Percentiles rank a stretch among this genome's conserved stretches.
Evolutionary conservation across 2,888 invertebrate species (phyloP).

Genomic region (Ennomos fuscantarius): DNA sequence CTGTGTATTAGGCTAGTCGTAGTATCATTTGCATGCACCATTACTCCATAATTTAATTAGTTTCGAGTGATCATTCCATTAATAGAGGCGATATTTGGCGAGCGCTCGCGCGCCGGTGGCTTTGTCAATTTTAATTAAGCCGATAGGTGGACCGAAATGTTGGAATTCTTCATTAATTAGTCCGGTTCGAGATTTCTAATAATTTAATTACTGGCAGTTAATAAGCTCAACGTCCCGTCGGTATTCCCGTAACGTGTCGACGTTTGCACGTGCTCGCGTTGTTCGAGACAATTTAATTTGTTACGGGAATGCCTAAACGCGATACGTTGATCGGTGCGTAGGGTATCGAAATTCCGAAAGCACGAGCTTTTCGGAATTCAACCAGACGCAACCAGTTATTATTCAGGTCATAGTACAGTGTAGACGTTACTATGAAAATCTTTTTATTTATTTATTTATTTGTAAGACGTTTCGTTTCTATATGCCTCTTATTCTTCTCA

Average conservation of each 20-base stretch:
- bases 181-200: conserved; percentile 82
- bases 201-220: conserved; percentile 83
- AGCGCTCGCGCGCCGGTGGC: conserved; percentile 72
- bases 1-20: conserved; percentile 21
- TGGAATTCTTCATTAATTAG: conserved; percentile 85
- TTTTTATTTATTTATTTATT: too few relatives aligned
- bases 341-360: not conserved
- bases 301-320: conserved; percentile 28
- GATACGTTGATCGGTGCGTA: conserved; percentile 1
- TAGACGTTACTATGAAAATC: too few relatives aligned
- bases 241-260: conserved; percentile 73
- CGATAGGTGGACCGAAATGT: conserved; percentile 83
- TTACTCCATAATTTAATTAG: conserved; percentile 84
- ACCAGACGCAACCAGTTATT: not conserved
- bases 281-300: conserved; percentile 46
- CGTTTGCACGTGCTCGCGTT: conserved; percentile 55
- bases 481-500: too few relatives aligned
- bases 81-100: conserved; percentile 83
- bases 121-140: conserved; percentile 85
- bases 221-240: conserved; percentile 68
- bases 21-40: conserved; percentile 81
- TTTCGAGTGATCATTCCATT: conserved; percentile 84
- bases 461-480: too few relatives aligned
- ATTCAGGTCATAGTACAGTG: too few relatives aligned
- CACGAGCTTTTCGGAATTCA: too few relatives aligned